phyloP scores from a whole-genome alignment of 2,797 vertebrate genomes.

The Myiotriccus ornatus region DNA sequence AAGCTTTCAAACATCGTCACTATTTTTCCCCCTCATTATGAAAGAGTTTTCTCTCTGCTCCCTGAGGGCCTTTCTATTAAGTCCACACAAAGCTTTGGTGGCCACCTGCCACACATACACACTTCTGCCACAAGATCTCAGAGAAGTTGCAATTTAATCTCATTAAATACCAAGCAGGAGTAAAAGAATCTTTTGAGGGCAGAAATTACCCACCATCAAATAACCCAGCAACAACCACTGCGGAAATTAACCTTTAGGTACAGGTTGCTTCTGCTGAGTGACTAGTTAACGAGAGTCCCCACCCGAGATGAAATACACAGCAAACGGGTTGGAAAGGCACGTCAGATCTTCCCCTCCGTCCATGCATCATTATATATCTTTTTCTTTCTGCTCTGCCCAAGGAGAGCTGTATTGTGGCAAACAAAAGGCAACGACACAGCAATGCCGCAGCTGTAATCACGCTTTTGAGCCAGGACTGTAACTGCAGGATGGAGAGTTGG shows the following conservation, averaged over 20 bases:
- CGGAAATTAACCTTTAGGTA: slow-evolving; percentile 57
- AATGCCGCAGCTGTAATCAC: slow-evolving; percentile 27
- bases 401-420: slow-evolving; percentile 59
- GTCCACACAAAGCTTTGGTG: slow-evolving; percentile 43
- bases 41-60: slow-evolving; percentile 52
- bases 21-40: slow-evolving; percentile 55
- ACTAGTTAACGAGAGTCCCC: slow-evolving; percentile 43
- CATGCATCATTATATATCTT: slow-evolving; percentile 23
- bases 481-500: slow-evolving; percentile 1
- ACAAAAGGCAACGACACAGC: slow-evolving; percentile 56
- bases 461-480: slow-evolving; percentile 2
- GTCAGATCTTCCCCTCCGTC: slow-evolving; percentile 32
- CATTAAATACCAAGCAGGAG: slow-evolving; percentile 54
- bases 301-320: slow-evolving; percentile 62
- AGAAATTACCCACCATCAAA: slow-evolving; percentile 56
- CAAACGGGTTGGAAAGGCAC: slow-evolving; percentile 33
- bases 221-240: slow-evolving; percentile 42
- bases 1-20: slow-evolving; percentile 30
- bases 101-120: slow-evolving; percentile 56
- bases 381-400: slow-evolving; percentile 23
- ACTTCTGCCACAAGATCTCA: slow-evolving; percentile 2
- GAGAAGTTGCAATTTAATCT: slow-evolving; percentile 56
- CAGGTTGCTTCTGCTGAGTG: slow-evolving; percentile 30
- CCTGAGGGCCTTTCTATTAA: slow-evolving; percentile 38
- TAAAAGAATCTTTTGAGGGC: slow-evolving; percentile 45